Base-by-base conservation (phyloP, 53 echinoderm and acorn worm species). In the Zoroaster sp. region DNA sequence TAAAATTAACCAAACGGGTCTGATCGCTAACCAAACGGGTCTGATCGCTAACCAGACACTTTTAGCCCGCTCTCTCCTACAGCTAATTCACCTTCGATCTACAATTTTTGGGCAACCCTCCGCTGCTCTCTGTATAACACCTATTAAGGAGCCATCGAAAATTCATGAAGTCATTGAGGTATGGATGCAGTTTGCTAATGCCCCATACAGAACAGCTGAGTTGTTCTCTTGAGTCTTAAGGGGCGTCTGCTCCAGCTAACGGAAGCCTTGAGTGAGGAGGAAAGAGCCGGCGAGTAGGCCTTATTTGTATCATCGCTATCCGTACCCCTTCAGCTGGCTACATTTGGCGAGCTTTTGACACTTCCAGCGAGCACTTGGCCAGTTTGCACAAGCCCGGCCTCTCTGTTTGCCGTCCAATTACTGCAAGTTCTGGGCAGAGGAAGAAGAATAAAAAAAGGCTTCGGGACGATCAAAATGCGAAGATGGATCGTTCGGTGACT, bases 401-500 rank as follows among this genome's bases (percentile, higher is more conserved):
- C 31, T 65, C 67, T 82, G 82, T 82, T 82, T 82, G 82, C 82
- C 82, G 43, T 67, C 32, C 82, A 82, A 82, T 82, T 82, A 82
- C 82, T 41, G 67, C 82, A 82, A 82, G 66, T 82, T 66, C 68
- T 13, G 15, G 6, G 45, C 45, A 51, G 45, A 70, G 14, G 12
- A 44, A 80, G 30, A 35, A 34, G 7, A 14, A 34, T 7, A 41
- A 42, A 40, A 32, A 7, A 43, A 67, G 43, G 4, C 15, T 5
- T 79, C 40, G 43, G 20, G 43, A 4, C 42, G 10, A 4, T 65
- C 33, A 14, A 42, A 43, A 31, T 6, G 43, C 28, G 45, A 82
- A 82, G 68, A 68, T 67, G 66, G 82, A 82, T 35, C 43, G 82
- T 13, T 6, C 31, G 45, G 33, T 82, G 82, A 82, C 82, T 82